Base-by-base conservation (phyloP, 1,140 invertebrate genomes). In the Hirudo medicinalis region DNA sequence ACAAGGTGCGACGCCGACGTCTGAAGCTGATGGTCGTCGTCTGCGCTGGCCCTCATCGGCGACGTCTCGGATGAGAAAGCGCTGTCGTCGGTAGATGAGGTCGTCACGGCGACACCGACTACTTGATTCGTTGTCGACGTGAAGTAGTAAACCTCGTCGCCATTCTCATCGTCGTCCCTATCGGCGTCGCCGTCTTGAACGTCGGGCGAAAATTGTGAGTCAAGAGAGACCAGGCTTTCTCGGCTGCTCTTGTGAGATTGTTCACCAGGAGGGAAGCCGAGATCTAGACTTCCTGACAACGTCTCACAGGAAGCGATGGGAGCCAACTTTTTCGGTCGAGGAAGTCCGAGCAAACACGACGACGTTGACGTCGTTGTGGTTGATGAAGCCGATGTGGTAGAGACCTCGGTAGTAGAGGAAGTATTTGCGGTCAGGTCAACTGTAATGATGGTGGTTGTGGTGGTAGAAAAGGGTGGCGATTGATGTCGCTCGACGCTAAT, bases 301-400 rank as follows among this genome's bases (percentile, higher is more conserved):
- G 80, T 82, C 72, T 82, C 80, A 74, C 79, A 81, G 9, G 79
- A 80, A 19, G 80, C 80, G 19, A 82, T 80, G 13, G 80, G 81
- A 27, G 81, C 81, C 67, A 81, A 63, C 57, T 63, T 74, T 68
- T 77, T 79, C 43, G 76, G 75, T 63, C 74, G 75, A 25, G 76
- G 75, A 32, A 76, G 77, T 20, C 72, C 73, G 15, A 79, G 71
- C 40, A 75, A 75, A 32, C 73, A 67, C n/a, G 74, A 72, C 25
- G 78, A 69, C 54, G 78, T 78, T 69, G 76, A 75, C 22, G 69
- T 71, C 57, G 76, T 79, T 43, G 60, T 25, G 27, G 60, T 63
- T 11, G 22, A 11, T 25, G 57, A 63, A 25, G 53, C 40, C 36
- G 27, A 49, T 70, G n/a, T 70, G 69, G 53, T n/a, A 43, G 27